Evolutionary conservation across 2,113 vertebrate species (phyloP).

Genomic region (Gnathonemus longibarbis): DNA sequence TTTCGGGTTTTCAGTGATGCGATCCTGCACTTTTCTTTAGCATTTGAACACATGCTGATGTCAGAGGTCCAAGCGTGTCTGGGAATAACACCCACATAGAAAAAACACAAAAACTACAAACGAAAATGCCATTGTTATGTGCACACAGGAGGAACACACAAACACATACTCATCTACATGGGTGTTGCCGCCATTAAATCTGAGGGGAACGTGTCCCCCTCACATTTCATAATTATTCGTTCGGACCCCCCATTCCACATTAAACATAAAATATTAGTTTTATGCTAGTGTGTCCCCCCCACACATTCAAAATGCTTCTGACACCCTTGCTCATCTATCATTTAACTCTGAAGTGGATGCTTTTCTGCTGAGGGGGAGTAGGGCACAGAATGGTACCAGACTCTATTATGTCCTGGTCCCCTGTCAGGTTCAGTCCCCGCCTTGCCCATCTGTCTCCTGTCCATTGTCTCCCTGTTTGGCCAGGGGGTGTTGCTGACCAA

Average conservation of each 20-base stretch:
- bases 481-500: neutral
- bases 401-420: neutral
- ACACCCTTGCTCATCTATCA: neutral
- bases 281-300: no score
- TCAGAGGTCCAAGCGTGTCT: neutral
- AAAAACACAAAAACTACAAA: neutral
- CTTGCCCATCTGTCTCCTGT: neutral
- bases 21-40: neutral
- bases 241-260: no score
- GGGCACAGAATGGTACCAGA: neutral
- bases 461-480: neutral
- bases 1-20: neutral
- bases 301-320: no score
- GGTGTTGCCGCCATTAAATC: no score
- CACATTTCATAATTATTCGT: no score
- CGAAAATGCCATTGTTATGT: neutral
- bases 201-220: no score
- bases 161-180: neutral
- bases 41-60: neutral
- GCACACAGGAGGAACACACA: neutral
- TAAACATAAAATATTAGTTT: no score
- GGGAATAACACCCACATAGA: neutral
- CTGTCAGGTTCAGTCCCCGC: neutral
- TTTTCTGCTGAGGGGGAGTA: neutral
- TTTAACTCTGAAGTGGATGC: neutral